Percentiles rank a stretch among this genome's conserved stretches.
phyloP scores from a whole-genome alignment of 2,113 vertebrate genomes.

The Candoia aspera region DNA sequence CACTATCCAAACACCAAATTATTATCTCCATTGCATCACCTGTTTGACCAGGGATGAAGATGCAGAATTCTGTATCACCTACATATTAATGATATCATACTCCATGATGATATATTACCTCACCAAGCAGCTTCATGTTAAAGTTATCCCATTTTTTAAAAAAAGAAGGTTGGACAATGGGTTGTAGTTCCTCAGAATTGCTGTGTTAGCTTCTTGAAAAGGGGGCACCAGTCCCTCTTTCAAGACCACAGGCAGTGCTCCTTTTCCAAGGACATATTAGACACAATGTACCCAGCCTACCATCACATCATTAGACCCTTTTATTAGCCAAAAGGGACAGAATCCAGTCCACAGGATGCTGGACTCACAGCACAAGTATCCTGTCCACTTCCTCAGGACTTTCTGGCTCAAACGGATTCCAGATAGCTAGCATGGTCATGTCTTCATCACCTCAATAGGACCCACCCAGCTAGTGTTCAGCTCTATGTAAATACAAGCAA shows the following conservation, averaged over 20 bases:
- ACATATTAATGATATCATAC: neutral
- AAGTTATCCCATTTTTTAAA: neutral
- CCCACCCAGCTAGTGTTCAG: too few relatives aligned
- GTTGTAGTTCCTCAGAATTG: neutral
- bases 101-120: neutral
- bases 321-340: neutral
- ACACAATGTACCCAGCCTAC: neutral
- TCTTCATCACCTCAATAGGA: too few relatives aligned
- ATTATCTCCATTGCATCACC: neutral
- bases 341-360: neutral
- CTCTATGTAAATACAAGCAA: too few relatives aligned
- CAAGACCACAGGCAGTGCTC: neutral
- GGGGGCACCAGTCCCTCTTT: neutral
- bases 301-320: neutral
- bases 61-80: neutral
- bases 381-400: too few relatives aligned
- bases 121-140: neutral
- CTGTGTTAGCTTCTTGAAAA: neutral
- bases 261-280: neutral
- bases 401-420: too few relatives aligned
- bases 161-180: neutral
- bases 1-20: neutral
- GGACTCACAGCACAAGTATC: neutral
- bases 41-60: neutral
- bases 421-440: too few relatives aligned